These are phyloP conservation scores for Girardinus metallicus DNA, from an alignment of 2,797 vertebrate genomes.

Conservation along the genomic window DNA sequence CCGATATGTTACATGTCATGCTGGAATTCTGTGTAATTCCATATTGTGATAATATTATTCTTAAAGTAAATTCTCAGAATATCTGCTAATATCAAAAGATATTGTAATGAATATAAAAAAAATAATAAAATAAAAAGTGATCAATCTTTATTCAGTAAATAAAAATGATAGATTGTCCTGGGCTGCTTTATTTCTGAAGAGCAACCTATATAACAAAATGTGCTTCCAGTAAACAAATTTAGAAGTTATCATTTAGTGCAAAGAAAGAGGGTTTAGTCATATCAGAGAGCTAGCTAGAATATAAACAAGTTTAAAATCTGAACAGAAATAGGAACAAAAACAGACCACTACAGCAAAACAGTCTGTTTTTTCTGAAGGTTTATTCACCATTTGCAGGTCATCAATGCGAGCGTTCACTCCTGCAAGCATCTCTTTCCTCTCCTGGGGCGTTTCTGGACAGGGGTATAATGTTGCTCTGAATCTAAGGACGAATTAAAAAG, in stretches of 20 bases:
- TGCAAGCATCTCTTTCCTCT: constrained; percentile 96
- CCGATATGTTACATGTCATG: background rate
- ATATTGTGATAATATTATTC: background rate
- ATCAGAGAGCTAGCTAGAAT: background rate
- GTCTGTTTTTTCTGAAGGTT: background rate
- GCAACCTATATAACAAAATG: background rate
- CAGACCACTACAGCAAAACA: background rate
- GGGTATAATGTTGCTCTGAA: constrained; percentile 97
- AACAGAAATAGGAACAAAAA: background rate
- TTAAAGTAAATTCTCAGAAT: background rate
- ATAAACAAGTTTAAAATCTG: background rate
- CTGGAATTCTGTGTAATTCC: background rate
- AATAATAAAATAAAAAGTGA: background rate
- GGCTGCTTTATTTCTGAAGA: background rate
- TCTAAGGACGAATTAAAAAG: constrained; percentile 66
- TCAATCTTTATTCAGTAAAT: background rate
- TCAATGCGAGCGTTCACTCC: constrained; percentile 97
- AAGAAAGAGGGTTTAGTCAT: background rate
- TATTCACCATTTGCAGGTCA: constrained; percentile 95
- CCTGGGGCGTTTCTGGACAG: constrained; percentile 95
- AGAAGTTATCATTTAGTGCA: background rate
- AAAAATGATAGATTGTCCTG: background rate
- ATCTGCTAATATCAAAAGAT: background rate
- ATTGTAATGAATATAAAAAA: too few relatives aligned
- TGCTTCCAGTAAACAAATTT: background rate